Base-by-base conservation (phyloP, 92 coral and sea anemone genomes). In the Isaurus tuberculatus region DNA sequence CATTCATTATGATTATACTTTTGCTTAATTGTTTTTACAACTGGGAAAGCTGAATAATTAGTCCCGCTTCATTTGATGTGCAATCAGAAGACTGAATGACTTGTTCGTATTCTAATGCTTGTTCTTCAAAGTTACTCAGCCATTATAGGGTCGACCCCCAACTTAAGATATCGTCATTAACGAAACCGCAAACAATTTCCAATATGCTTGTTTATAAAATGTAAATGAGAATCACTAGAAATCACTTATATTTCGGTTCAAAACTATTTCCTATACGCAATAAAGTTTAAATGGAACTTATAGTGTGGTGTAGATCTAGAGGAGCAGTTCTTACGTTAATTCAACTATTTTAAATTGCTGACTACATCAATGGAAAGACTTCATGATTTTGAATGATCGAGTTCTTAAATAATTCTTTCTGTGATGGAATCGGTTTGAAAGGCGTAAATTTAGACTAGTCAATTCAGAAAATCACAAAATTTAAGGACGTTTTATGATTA, bases 101-200 rank as follows among this genome's bases (percentile, higher is more conserved):
- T 0, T 6, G 7, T 9, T 1, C 22, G 2, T 16, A 7, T n/a
- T 53, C 25, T 4, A 37, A 44, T 33, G 22, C 3, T 14, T 73
- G 43, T 40, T 30, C 80, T 74, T 74, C 29, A 51, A 74, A 74
- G 0, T 40, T 65, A 74, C 44, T 51, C 48, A 30, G 19, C 80
- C 48, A 51, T 55, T 30, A 51, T 7, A 20, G 26, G 51, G 30
- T 51, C n/a, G 63, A 32, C 66, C 66, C 15, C 31, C 30, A 70
- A 1, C 51, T 30, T 19, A 8, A 3, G 31, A 10, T 32, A 3
- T 8, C 64, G 29, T 73, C 48, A 58, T 44, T 14, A 48, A 57
- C 27, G 0, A 74, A 74, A 30, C 80, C 80, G 33, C 80, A 74
- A 53, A 30, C 48, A 53, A 74, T 74, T 73, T 73, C 79, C 79